Percentiles rank a stretch among this genome's conserved stretches.
phyloP scores from a whole-genome alignment of 2,888 invertebrate genomes.

The Synanthedon vespiformis region DNA sequence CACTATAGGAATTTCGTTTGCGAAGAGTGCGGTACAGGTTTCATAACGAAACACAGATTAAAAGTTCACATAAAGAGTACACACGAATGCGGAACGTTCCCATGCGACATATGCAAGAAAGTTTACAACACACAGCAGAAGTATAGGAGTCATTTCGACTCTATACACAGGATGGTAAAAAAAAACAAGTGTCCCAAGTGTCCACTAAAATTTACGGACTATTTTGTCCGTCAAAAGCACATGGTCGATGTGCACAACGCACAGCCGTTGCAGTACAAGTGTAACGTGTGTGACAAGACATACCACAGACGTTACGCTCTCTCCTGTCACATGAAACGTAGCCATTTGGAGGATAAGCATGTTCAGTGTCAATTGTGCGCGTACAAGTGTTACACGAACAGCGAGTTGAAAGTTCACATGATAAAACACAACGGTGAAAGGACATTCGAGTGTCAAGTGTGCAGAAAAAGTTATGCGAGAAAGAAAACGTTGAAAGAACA shows the following conservation, averaged over 20 bases:
- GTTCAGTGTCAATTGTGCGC: conserved; percentile 29
- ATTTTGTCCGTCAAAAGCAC: conserved; percentile 26
- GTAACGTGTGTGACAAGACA: conserved; percentile 18
- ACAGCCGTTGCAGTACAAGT: conserved; percentile 12
- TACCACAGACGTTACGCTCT: conserved; percentile 26
- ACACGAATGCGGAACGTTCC: conserved; percentile 9
- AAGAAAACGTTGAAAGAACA: conserved; percentile 36
- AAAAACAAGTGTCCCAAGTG: conserved; percentile 27
- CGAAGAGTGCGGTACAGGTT: conserved; percentile 23
- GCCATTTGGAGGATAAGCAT: conserved; percentile 40
- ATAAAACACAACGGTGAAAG: conserved; percentile 27
- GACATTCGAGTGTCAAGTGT: conserved; percentile 40
- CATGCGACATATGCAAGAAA: conserved; percentile 27
- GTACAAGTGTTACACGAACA: conserved; percentile 36
- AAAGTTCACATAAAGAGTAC: conserved; percentile 28
- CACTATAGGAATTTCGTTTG: conserved; percentile 20
- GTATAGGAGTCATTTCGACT: conserved; percentile 18
- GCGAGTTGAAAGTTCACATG: conserved; percentile 27
- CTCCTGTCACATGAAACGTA: conserved; percentile 42
- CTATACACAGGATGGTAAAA: conserved; percentile 21
- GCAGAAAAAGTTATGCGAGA: conserved; percentile 40
- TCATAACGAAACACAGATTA: conserved; percentile 37
- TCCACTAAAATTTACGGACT: conserved; percentile 22
- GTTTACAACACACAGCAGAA: conserved; percentile 19
- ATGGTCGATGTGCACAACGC: conserved; percentile 20